Evolutionary conservation across 2,113 vertebrate species (phyloP).

Genomic region (Ceyx melanurus): DNA sequence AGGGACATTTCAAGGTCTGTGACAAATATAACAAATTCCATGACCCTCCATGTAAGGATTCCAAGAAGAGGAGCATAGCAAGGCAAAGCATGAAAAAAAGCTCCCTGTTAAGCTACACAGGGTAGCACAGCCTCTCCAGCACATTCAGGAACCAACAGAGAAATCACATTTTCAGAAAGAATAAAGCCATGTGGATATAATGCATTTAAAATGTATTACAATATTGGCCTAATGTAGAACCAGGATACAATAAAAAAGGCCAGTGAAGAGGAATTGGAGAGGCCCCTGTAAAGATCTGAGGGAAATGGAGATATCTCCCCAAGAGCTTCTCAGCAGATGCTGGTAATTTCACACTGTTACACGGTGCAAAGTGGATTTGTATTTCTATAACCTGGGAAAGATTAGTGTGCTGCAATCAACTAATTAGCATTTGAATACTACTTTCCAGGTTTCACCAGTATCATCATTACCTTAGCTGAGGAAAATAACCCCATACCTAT

Average conservation of each 20-base stretch:
- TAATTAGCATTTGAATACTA: background rate
- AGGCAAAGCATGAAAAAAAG: background rate
- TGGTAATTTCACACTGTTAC: background rate
- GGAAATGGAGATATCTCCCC: background rate
- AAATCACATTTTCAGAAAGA: background rate
- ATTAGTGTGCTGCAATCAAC: background rate
- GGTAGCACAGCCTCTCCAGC: background rate
- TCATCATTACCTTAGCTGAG: background rate
- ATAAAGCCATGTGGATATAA: background rate
- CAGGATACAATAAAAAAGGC: background rate
- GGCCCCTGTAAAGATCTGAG: background rate
- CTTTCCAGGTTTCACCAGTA: background rate
- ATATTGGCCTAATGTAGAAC: background rate
- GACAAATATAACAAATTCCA: background rate
- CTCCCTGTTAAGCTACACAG: background rate
- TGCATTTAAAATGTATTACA: background rate
- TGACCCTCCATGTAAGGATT: background rate
- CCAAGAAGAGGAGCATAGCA: background rate
- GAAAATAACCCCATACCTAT: too few species aligned
- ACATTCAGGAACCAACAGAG: background rate
- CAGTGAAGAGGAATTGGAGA: background rate
- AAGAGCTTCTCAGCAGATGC: background rate
- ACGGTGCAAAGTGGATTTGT: background rate
- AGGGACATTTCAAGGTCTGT: background rate
- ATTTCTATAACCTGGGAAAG: background rate